Evolutionary conservation across 2,113 vertebrate species (phyloP), one percentile per base, ranked within the genome.

Genomic region (Siphamia tubifer): DNA sequence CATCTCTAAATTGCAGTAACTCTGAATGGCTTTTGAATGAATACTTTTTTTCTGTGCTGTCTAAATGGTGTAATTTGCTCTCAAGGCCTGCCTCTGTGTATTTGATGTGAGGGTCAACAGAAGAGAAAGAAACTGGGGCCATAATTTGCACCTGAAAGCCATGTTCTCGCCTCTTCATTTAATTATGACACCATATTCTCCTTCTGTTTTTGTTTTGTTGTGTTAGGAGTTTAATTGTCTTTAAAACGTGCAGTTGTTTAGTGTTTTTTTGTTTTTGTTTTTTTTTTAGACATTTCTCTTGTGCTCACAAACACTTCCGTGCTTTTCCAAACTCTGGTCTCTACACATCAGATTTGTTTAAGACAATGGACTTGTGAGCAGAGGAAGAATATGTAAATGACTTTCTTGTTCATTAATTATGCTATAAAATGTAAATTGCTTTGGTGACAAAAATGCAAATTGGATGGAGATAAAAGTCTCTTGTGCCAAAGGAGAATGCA

Each of bases 381-480:
- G 82, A 85, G 74, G 61, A 73, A 74, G 86, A 40, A 91, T 73
- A 92, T 91, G 89, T 85, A 92, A 92, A 92, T 93, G 7, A 81
- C 76, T 87, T 88, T 76, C 81, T 74, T 87, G 65, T 88, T 92
- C 88, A 92, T 93, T 93, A 93, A 92, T 92, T 92, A 93, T 93
- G 90, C 91, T 85, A 88, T 92, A 87, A 93, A 92, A 93, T 92
- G 91, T 90, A 92, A 92, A 92, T 92, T 87, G 80, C 82, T 86
- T 85, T 79, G 77, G 83, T 74, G 82, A 89, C 83, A 84, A 90
- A 93, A 92, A 93, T 92, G 89, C 89, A 90, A 92, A 93, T 93
- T 76, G 72, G 68, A 66, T 53, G 38, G 78, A 91, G 90, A 92
- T 92, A 90, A 92, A 93, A 92, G 90, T 87, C 83, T 91, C 82